Evolutionary conservation across 2,113 vertebrate species (phyloP), one percentile per base, ranked within the genome.

Genomic region (Myiozetetes cayanensis): DNA sequence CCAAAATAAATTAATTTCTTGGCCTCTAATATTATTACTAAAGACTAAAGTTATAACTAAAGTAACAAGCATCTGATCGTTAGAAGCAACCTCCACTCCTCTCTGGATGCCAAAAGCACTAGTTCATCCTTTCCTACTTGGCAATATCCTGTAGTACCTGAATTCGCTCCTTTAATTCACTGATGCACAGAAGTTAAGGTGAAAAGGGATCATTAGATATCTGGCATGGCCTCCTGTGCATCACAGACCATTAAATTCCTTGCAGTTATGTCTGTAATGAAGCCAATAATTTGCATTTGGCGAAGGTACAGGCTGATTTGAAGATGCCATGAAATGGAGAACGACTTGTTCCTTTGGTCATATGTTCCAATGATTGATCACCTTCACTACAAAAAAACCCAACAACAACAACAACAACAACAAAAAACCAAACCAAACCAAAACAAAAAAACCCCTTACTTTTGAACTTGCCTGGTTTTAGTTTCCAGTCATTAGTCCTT

Each of bases 221-320:
- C 74, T 47, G 37, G 19, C 86, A 61, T 49, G 85, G 41, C 49
- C 66, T 93, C 58, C 74, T 1, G 9, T 72, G 35, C 75, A 93
- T 67, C 63, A 86, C 83, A 95, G 94, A 46, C 43, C 79, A 63
- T 84, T 90, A 83, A 83, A 82, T 84, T 83, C 33, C 68, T 85
- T 92, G 67, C 83, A 76, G 43, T 83, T 90, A 50, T 49, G 9
- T 83, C 79, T 88, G 59, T 73, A 95, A 92, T 70, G 49, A 95
- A 85, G 79, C 55, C 43, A 77, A 30, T 92, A 76, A 95, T 92
- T 58, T 80, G 83, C 43, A 63, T 77, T 55, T 92, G 72, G 50
- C 71, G 49, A 70, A 92, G 49, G 25, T n/a, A 58, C 23, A 73
- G 58, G 20, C 50, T n/a, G 43, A 81, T 80, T 31, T 70, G 76